Evolutionary conservation across 1,140 invertebrate genomes (phyloP), one percentile per base, ranked within the genome.

Genomic region (Wasmannia auropunctata): DNA sequence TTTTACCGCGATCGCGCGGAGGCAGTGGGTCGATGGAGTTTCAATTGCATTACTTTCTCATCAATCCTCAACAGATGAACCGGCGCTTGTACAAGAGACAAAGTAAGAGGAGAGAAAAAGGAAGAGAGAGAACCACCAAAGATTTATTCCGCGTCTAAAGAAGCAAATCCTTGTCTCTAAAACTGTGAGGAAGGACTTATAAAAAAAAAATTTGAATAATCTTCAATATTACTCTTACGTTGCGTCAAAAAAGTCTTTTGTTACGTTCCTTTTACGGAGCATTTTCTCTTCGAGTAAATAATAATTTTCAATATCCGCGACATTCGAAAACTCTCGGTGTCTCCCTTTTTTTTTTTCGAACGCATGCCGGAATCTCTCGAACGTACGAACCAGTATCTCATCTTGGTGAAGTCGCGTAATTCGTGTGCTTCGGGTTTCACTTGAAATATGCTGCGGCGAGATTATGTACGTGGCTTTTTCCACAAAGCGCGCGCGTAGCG

Each of bases 31-130:
- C 58, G 89, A 90, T 90, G 80, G 34, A 81, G 79, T 89, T 88
- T 81, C 67, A 90, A 90, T 88, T 54, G 62, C 58, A 80, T 90
- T 90, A 88, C 60, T 49, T 37, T 49, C 76, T 77, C 86, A 88
- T 91, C 83, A 76, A 88, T 56, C 54, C 67, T 37, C 56, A 43
- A 74, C 69, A 79, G 88, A 90, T 81, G 75, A 81, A 40, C 25
- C 37, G 85, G 74, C 46, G 10, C 58, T 60, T 1, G 10, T 28
- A 22, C 37, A 4, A 70, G 22, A 81, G 28, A 25, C 37, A 62
- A 67, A 62, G 28, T 69, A 70, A 19, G n/a, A 63, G 40, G 14
- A 16, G 8, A 54, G 16, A 31, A 22, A 43, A 28, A 67, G 62
- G n/a, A 31, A 37, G n/a, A 54, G n/a, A 43, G n/a, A 28, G 6